Conservation (phyloP, 1,140 invertebrate genomes). For the Steinernema khuongi region DNA sequence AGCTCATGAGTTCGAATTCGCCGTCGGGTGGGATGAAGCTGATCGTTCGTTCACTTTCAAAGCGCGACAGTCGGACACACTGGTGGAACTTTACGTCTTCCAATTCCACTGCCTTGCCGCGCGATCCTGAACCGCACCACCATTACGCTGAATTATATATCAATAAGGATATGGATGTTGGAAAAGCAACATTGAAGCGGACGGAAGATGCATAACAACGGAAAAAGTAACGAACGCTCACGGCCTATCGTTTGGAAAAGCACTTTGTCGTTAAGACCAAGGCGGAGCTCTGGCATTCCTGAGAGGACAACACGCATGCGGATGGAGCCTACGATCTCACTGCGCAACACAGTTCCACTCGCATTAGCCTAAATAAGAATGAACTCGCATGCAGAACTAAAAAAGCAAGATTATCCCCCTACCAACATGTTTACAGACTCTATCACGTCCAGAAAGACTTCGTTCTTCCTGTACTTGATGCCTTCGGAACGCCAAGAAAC, state of each 20-base stretch:
- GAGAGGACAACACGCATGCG: slow-evolving; percentile 98
- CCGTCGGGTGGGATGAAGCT: slow-evolving; percentile 78
- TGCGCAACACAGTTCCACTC: slow-evolving; percentile 91
- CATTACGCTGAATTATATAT: neutral
- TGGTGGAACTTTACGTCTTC: slow-evolving; percentile 99
- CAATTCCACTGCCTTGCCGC: slow-evolving; percentile 92
- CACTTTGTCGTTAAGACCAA: slow-evolving; percentile 98
- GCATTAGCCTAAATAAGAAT: slow-evolving; percentile 72
- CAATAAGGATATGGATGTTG: slow-evolving; percentile 12
- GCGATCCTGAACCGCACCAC: slow-evolving; percentile 43
- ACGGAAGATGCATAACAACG: neutral
- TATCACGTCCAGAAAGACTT: slow-evolving; percentile 99
- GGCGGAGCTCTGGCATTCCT: slow-evolving; percentile 97
- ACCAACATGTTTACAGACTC: slow-evolving; percentile 92
- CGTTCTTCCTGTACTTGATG: slow-evolving; percentile 98
- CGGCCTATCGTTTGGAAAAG: slow-evolving; percentile 66
- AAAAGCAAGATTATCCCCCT: slow-evolving; percentile 41
- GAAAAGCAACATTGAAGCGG: slow-evolving; percentile 2
- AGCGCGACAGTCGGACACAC: slow-evolving; percentile 89
- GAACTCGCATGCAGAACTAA: slow-evolving; percentile 14
- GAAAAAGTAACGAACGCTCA: slow-evolving; percentile 22
- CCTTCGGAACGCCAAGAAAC: slow-evolving; percentile 98
- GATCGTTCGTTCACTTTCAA: slow-evolving; percentile 84
- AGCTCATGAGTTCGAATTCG: slow-evolving; percentile 99
- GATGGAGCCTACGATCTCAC: slow-evolving; percentile 96